A percentile compares a stretch with the other conserved stretches of the same genome.
These are phyloP conservation scores for Protonemura montana DNA, from an alignment of 2,888 invertebrate species.

Conservation along the genomic window DNA sequence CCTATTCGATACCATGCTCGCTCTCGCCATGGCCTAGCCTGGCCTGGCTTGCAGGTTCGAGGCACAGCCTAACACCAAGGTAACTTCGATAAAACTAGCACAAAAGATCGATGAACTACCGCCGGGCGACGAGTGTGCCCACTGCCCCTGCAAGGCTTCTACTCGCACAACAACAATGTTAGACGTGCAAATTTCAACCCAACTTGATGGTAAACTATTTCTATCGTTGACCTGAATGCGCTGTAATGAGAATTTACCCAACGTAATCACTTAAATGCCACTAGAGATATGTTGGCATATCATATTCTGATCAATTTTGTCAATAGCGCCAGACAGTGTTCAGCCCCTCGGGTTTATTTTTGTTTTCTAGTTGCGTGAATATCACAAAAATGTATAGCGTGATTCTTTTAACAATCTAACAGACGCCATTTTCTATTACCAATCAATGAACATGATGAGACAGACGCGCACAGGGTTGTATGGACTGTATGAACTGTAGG, in stretches of 20 bases:
- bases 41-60: not conserved
- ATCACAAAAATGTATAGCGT: not conserved
- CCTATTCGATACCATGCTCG: not conserved
- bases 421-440: not conserved
- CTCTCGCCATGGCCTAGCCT: not conserved
- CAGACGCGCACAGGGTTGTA: not conserved
- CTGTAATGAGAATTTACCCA: not conserved
- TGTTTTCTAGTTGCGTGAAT: not conserved
- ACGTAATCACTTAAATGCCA: not conserved
- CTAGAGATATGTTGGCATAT: not conserved
- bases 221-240: not conserved
- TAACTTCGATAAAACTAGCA: slow-evolving; percentile 20
- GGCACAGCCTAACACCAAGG: slow-evolving; percentile 21
- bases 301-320: not conserved
- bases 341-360: not conserved
- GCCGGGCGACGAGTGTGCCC: not conserved
- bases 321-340: not conserved
- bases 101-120: slow-evolving; percentile 27
- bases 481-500: not conserved
- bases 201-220: not conserved
- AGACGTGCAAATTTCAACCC: not conserved
- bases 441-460: not conserved
- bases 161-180: not conserved
- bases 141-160: slow-evolving; percentile 1
- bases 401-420: not conserved